Evolutionary conservation across 1,140 invertebrate genomes (phyloP).

Genomic region (Penaeus japonicus): DNA sequence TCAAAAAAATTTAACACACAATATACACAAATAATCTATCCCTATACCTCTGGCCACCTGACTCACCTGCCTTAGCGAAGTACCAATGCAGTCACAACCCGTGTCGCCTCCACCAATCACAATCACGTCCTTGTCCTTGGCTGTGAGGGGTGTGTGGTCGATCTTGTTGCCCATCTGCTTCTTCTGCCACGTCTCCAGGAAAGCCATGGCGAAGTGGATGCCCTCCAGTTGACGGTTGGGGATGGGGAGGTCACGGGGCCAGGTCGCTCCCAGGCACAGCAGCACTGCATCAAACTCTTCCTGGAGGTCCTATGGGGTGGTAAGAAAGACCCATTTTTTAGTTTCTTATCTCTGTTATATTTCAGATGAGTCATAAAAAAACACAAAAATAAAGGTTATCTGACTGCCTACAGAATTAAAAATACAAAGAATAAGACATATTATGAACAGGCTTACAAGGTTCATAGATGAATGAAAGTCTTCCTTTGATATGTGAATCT

Average conservation of each 20-base stretch:
- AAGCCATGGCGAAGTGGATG: slow-evolving; percentile 98
- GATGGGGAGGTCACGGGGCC: slow-evolving; percentile 90
- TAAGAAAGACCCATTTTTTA: slow-evolving; percentile 16
- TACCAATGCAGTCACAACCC: slow-evolving; percentile 99
- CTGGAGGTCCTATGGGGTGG: slow-evolving; percentile 69
- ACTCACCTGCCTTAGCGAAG: slow-evolving; percentile 86
- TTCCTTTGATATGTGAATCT: no score
- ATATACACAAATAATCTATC: slow-evolving; percentile 10
- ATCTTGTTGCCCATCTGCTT: slow-evolving; percentile 81
- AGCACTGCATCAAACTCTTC: slow-evolving; percentile 87
- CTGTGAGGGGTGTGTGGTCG: slow-evolving; percentile 72
- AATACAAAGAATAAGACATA: no score
- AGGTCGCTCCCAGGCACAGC: slow-evolving; percentile 92
- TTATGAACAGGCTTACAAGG: no score
- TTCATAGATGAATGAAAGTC: no score
- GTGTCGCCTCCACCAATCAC: slow-evolving; percentile 99
- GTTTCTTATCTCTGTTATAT: no score
- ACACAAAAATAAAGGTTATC: no score
- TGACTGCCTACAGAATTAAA: no score
- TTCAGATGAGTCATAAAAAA: no score
- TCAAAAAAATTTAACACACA: neutral
- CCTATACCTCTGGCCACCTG: neutral
- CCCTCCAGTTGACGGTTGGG: slow-evolving; percentile 85
- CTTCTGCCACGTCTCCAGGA: slow-evolving; percentile 97
- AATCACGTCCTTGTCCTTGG: slow-evolving; percentile 94